A percentile compares a stretch with the other conserved stretches of the same genome.
These are phyloP conservation scores for Phoebastria nigripes DNA, from an alignment of 2,797 vertebrate species.

Conservation along the genomic window DNA sequence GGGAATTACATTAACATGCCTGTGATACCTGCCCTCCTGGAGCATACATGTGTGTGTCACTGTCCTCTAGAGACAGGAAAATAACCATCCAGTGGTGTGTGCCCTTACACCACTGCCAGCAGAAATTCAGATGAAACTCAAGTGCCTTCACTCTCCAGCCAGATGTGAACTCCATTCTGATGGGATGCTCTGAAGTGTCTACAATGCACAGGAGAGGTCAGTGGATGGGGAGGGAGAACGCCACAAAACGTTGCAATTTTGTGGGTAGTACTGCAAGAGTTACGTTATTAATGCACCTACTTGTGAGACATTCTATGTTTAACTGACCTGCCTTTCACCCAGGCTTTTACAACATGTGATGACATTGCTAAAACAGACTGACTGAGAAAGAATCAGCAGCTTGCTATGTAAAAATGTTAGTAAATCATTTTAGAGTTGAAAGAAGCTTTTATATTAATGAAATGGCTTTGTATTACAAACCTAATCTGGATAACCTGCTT, in stretches of 20 bases:
- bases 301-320: neutral
- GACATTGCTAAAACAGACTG: neutral
- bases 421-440: neutral
- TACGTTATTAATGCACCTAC: neutral
- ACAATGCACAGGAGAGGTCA: neutral
- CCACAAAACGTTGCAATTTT: fast-evolving
- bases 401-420: neutral
- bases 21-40: neutral
- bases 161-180: neutral
- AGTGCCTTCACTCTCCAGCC: neutral
- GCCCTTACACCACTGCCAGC: neutral
- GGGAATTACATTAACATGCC: neutral
- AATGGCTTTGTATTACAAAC: neutral
- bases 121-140: neutral
- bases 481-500: conserved; percentile 35
- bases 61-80: neutral
- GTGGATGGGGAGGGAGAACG: neutral
- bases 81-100: neutral
- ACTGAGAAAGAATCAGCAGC: neutral
- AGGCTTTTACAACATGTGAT: neutral
- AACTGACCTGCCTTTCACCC: neutral
- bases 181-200: neutral
- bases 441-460: conserved; percentile 35
- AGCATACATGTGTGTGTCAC: neutral
- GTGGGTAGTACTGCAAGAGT: neutral